A percentile compares a stretch with the other conserved stretches of the same genome.
Evolutionary conservation across 2,797 vertebrate species (phyloP).

Genomic region (Ispidina lecontei): DNA sequence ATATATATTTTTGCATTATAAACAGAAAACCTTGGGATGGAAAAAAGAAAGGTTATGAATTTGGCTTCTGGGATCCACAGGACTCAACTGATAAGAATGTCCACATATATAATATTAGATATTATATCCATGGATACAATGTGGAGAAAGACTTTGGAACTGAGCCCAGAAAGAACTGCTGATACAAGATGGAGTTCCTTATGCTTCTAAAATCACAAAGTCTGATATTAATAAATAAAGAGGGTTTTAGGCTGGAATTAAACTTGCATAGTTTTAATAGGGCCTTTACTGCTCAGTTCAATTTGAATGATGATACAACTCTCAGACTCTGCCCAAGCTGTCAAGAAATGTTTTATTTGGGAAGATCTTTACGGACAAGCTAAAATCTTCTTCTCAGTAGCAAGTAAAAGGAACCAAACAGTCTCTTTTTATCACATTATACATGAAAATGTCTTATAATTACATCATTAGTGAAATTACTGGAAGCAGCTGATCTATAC

Average conservation of each 20-base stretch:
- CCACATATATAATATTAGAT: not conserved
- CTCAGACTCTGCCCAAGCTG: not conserved
- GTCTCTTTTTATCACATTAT: not conserved
- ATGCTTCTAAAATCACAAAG: slow-evolving; percentile 2
- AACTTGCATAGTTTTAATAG: not conserved
- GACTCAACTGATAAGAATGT: slow-evolving; percentile 5
- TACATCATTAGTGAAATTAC: not conserved
- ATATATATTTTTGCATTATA: not conserved
- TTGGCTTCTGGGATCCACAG: not conserved
- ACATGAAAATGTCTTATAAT: not conserved
- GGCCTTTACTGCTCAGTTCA: not conserved
- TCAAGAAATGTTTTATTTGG: not conserved
- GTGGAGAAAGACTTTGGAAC: slow-evolving; percentile 19
- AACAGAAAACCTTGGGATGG: not conserved
- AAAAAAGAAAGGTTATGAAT: not conserved
- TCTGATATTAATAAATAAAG: slow-evolving; percentile 38
- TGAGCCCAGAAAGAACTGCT: slow-evolving; percentile 42
- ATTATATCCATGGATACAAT: not conserved
- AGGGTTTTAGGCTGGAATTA: not conserved
- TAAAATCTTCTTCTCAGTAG: not conserved
- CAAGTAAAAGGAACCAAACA: not conserved
- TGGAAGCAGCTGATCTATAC: not conserved
- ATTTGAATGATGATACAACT: not conserved
- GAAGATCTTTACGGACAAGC: not conserved
- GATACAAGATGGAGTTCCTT: not conserved